phyloP scores from a whole-genome alignment of 1,140 invertebrate genomes.

The Pararge aegeria region DNA sequence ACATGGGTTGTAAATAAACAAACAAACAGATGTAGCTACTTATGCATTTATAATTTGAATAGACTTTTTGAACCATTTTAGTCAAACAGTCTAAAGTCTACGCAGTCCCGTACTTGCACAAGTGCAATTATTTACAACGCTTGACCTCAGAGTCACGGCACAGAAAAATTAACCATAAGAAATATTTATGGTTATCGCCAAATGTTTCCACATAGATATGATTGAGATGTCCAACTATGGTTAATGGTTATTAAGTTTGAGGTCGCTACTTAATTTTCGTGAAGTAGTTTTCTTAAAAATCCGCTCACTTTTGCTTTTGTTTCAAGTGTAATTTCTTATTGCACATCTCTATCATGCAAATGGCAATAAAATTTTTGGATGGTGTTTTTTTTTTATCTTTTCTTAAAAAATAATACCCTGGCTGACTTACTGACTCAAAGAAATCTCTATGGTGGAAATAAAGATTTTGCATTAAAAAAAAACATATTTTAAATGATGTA shows the following conservation, averaged over 20 bases:
- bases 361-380: too few species aligned
- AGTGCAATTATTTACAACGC: slow-evolving; percentile 60
- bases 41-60: too few species aligned
- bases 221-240: slow-evolving; percentile 49
- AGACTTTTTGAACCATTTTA: background rate
- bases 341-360: too few species aligned
- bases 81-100: slow-evolving; percentile 12
- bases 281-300: background rate
- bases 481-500: too few species aligned
- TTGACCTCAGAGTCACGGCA: slow-evolving; percentile 56
- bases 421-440: too few species aligned
- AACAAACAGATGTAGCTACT: too few species aligned
- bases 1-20: too few species aligned
- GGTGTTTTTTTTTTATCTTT: too few species aligned
- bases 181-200: slow-evolving; percentile 51
- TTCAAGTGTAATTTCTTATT: too few species aligned
- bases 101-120: slow-evolving; percentile 33
- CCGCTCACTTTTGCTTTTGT: background rate
- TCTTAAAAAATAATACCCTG: too few species aligned
- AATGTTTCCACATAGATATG: slow-evolving; percentile 40
- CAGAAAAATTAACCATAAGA: slow-evolving; percentile 59
- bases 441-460: too few species aligned
- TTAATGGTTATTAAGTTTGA: slow-evolving; percentile 37
- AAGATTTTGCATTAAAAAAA: too few species aligned
- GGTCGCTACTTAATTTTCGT: slow-evolving; percentile 11